Conservation (phyloP, 2,113 vertebrate species). For the Pavo muticus region DNA sequence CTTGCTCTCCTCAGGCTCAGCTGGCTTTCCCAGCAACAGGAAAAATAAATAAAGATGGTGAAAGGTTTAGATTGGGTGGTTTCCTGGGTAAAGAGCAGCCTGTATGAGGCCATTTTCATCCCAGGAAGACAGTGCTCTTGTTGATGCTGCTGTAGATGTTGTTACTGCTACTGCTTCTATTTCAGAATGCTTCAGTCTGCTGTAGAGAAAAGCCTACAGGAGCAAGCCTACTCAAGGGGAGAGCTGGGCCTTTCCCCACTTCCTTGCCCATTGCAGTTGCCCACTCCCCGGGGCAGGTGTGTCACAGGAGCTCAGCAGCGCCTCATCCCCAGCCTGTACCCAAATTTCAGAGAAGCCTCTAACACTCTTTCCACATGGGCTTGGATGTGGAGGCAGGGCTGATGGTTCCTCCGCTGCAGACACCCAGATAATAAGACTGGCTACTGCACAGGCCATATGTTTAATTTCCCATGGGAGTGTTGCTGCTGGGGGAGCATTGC, state of each 20-base stretch:
- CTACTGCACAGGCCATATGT: not conserved
- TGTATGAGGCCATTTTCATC: not conserved
- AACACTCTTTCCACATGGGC: not conserved
- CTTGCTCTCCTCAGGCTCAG: not conserved
- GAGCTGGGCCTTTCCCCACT: not conserved
- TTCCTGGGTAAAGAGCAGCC: not conserved
- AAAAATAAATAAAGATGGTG: not conserved
- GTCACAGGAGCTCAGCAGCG: fast-evolving
- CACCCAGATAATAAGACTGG: not conserved
- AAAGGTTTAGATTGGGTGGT: not conserved
- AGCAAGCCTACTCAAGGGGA: not conserved
- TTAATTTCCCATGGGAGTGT: conserved; percentile 20
- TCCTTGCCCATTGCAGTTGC: fast-evolving
- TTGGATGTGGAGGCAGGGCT: not conserved
- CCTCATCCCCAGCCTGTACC: not conserved
- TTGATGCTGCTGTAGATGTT: not conserved
- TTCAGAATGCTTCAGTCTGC: not conserved
- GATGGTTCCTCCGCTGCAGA: not conserved
- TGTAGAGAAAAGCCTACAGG: not conserved
- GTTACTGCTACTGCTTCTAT: not conserved
- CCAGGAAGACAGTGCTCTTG: not conserved
- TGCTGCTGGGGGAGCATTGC: not conserved
- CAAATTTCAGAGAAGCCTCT: not conserved
- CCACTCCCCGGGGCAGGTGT: not conserved
- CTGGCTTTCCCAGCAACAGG: not conserved